Percentiles rank a stretch among this genome's conserved stretches.
phyloP scores from a whole-genome alignment of 2,113 vertebrate species.

The Pheucticus melanocephalus region DNA sequence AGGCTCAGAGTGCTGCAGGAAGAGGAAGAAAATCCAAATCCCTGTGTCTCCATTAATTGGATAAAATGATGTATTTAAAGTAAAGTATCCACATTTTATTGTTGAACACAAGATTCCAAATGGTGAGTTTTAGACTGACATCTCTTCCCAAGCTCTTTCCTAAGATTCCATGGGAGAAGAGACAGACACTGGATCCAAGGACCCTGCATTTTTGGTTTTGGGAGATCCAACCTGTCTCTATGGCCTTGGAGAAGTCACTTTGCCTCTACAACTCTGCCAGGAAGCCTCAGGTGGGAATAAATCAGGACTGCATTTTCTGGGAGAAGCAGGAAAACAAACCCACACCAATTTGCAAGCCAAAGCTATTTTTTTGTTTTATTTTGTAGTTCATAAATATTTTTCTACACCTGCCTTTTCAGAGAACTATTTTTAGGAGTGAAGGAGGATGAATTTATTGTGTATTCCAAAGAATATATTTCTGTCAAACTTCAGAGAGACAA shows the following conservation, averaged over 20 bases:
- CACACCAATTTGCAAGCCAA: background rate
- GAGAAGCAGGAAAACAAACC: background rate
- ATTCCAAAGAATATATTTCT: background rate
- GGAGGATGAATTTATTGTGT: background rate
- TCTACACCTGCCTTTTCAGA: conserved; percentile 27
- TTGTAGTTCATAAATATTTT: conserved; percentile 61
- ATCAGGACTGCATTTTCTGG: background rate
- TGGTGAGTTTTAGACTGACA: too few relatives aligned
- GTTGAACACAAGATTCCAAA: background rate
- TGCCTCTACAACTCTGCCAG: background rate
- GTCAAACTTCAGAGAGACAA: background rate
- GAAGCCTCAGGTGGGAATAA: background rate
- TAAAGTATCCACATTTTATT: background rate
- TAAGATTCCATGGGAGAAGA: background rate
- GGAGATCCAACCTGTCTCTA: accelerated
- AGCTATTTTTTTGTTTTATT: background rate
- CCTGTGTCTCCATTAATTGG: background rate
- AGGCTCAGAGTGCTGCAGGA: background rate
- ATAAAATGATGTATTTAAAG: background rate
- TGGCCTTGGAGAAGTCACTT: background rate
- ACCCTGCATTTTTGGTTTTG: background rate
- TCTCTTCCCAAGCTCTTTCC: background rate
- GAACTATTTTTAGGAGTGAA: conserved; percentile 26
- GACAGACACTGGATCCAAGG: background rate
- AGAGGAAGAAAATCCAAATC: background rate